Conservation (phyloP, 2,797 vertebrate species). For the Mionectes olivaceus region DNA sequence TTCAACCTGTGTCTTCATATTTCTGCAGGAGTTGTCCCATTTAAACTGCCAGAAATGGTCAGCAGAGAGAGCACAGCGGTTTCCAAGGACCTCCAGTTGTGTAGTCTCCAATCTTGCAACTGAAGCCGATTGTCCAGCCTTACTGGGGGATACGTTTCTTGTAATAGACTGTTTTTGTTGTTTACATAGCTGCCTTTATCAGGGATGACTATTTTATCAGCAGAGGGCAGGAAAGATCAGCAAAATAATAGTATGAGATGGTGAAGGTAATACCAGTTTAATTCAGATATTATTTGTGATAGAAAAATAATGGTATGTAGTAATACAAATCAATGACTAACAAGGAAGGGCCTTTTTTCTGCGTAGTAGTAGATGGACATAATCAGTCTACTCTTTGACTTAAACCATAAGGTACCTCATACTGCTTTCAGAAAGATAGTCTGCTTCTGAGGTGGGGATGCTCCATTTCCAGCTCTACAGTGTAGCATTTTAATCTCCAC, state of each 20-base stretch:
- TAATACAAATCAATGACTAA: not conserved
- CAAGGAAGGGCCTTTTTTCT: not conserved
- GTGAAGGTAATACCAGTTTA: not conserved
- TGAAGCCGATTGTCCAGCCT: not conserved
- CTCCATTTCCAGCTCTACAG: not conserved
- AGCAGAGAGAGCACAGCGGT: not conserved
- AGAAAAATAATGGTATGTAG: not conserved
- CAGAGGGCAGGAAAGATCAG: not conserved
- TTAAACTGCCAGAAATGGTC: not conserved
- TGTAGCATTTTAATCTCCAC: not conserved
- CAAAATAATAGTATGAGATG: not conserved
- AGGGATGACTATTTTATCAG: not conserved
- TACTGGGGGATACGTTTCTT: not conserved
- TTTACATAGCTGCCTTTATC: not conserved
- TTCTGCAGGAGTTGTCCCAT: not conserved
- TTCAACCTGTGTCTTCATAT: not conserved
- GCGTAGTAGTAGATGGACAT: not conserved
- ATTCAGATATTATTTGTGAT: not conserved
- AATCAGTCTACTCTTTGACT: not conserved
- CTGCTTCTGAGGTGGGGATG: not conserved
- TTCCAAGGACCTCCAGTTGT: not conserved
- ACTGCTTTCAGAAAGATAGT: not conserved
- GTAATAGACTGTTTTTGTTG: not conserved
- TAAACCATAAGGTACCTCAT: not conserved
- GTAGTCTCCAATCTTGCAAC: not conserved